Evolutionary conservation across 2,113 vertebrate genomes (phyloP), one percentile per base, ranked within the genome.

Genomic region (Pygoscelis adeliae): DNA sequence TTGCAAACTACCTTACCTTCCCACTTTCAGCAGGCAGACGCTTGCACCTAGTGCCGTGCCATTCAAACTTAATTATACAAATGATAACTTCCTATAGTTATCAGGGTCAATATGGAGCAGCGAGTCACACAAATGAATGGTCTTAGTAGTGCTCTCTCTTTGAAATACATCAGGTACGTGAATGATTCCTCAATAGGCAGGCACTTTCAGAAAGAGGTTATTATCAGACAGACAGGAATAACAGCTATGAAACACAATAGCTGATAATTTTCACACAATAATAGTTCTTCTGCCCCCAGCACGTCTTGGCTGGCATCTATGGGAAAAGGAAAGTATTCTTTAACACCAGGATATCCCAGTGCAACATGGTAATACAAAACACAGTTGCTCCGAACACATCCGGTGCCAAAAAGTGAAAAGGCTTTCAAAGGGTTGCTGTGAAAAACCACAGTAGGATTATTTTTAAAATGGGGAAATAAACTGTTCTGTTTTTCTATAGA

Each of bases 301-400:
- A 50, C 13, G 10, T 69, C 78, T 92, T 97, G 71, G 82, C 67
- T 97, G 88, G 46, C 66, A 95, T 78, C 83, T 86, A 15, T 69
- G 59, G 74, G 79, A 83, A 96, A 91, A 88, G 34, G 19, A 93
- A 92, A 94, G 79, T 90, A 73, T 73, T 86, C 58, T 65, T 88
- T 78, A 83, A 46, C 17, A 80, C 65, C 92, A 94, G 90, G 82
- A 93, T 92, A 83, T 94, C 70, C 49, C 85, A 88, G 52, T 47
- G 84, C 38, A 84, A 80, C 34, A 63, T 1, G 0, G 26, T 79
- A 62, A 77, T 53, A 66, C 32, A 77, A 72, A 95, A 40, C 50
- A 89, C 26, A 53, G 49, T 66, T 22, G 0, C 20, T 86, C 29
- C 15, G 1, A 94, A 80, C 26, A 77, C 4, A 80, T 42, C 20